Evolutionary conservation across 2,113 vertebrate genomes (phyloP).

Genomic region (Tupaia chinensis): DNA sequence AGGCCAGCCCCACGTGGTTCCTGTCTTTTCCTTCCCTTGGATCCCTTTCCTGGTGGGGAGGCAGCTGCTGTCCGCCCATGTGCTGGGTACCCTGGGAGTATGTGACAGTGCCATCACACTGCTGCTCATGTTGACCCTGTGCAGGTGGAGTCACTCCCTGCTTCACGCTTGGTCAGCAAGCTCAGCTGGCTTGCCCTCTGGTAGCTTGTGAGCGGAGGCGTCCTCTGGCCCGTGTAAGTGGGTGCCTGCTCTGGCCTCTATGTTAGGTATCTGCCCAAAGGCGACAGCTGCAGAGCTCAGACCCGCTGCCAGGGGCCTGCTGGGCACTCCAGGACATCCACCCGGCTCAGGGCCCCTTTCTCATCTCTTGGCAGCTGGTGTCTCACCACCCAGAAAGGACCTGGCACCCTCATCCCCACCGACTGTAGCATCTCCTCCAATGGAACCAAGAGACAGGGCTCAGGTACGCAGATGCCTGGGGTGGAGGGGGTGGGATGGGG

Average conservation of each 20-base stretch:
- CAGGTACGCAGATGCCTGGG: constrained; percentile 3
- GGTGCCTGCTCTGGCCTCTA: not conserved
- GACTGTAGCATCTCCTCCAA: constrained; percentile 86
- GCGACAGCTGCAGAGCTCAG: not conserved
- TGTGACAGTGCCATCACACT: fast-evolving
- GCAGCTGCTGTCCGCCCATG: fast-evolving
- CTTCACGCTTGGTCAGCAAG: not conserved
- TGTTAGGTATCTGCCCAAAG: not conserved
- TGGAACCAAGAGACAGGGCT: constrained; percentile 28
- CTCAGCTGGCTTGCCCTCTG: not conserved
- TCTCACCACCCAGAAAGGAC: constrained; percentile 90
- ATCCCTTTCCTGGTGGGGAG: not conserved
- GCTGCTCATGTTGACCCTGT: fast-evolving
- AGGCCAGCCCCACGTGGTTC: fast-evolving
- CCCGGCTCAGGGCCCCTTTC: constrained; percentile 57
- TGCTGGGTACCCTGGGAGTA: fast-evolving
- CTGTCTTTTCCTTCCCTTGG: not conserved
- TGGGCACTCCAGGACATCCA: not conserved
- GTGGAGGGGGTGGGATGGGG: fast-evolving
- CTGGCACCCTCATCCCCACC: constrained; percentile 79
- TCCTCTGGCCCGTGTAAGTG: not conserved
- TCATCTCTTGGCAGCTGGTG: constrained; percentile 84
- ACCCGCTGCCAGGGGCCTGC: not conserved
- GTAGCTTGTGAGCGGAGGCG: not conserved
- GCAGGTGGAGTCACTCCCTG: fast-evolving